Base-by-base conservation (phyloP, 2,797 vertebrate species). In the Capromys pilorides region DNA sequence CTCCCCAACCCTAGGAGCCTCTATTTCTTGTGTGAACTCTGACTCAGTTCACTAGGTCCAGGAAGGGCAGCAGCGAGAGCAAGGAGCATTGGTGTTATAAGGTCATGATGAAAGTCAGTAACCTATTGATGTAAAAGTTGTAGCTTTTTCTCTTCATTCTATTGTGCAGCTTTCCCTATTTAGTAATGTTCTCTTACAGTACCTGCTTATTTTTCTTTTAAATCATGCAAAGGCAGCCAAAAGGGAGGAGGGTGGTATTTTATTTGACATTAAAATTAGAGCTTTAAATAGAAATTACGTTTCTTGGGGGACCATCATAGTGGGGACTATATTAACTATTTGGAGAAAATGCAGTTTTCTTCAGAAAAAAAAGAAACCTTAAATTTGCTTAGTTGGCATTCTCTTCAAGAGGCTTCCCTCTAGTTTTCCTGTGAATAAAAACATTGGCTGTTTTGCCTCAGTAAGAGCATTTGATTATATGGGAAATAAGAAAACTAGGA, bases 241-340 rank as follows among this genome's bases (percentile, higher is more conserved):
- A 66, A 91, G 67, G 83, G 61, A 39, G 10, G 16, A 91, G 67
- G 84, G 54, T n/a, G 11, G 13, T 45, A 41, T 79, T 90, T 92
- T 92, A 84, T 88, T 88, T 19, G 6, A 71, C 8, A 36, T 94
- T 92, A 81, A 54, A 71, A 64, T 33, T n/a, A 54, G n/a, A 82
- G 85, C n/a, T 91, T 91, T 95, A 89, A 92, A 82, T 84, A 94
- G 81, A 90, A 90, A 92, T 77, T 69, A 10, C 69, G 59, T 41
- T 24, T 86, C 3, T 75, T 49, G 26, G 26, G 45, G 73, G 64
- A 57, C 2, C 62, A 19, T 62, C 51, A 61, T 45, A 19, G 18
- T 75, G 59, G 59, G 77, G 10, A 19, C 7, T 51, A 13, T 85
- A 31, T 87, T 94, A 92, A 64, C 75, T 36, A 62, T 54, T 51